phyloP scores from a whole-genome alignment of 2,888 invertebrate genomes.

The Dynastes tityus region DNA sequence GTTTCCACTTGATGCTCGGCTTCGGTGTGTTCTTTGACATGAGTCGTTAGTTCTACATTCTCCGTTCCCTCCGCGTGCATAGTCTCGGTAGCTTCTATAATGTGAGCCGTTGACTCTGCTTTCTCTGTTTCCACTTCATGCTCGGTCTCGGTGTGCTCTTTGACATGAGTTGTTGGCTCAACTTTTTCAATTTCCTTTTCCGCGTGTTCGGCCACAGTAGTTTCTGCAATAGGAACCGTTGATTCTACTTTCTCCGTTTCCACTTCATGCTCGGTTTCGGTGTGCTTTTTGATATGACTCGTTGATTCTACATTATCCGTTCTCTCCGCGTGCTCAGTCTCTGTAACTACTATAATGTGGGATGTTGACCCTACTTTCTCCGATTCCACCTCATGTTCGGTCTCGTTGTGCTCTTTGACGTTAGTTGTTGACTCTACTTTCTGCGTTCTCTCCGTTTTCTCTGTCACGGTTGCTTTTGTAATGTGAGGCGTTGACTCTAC shows the following conservation, averaged over 20 bases:
- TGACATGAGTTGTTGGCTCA: neutral
- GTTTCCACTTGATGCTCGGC: neutral
- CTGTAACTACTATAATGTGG: neutral
- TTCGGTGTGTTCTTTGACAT: conserved; percentile 1
- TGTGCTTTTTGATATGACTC: neutral
- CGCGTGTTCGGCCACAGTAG: neutral
- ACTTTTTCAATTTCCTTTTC: neutral
- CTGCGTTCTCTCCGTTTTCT: neutral
- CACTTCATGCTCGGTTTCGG: neutral
- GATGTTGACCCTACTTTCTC: neutral
- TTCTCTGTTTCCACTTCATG: neutral
- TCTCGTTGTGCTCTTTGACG: neutral
- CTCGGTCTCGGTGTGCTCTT: neutral
- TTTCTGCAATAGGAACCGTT: too few species aligned
- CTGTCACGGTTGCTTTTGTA: neutral
- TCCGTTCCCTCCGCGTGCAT: neutral
- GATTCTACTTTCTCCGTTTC: neutral
- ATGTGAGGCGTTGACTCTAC: too few species aligned
- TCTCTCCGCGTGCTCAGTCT: neutral
- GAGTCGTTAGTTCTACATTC: conserved; percentile 2
- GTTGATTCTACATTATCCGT: neutral
- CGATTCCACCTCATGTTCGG: neutral
- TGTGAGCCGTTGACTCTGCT: too few species aligned
- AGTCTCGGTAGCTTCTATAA: neutral
- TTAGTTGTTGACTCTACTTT: conserved; percentile 8